Base-by-base conservation (phyloP, 2,113 vertebrate genomes). In the Chaetodon auriga region DNA sequence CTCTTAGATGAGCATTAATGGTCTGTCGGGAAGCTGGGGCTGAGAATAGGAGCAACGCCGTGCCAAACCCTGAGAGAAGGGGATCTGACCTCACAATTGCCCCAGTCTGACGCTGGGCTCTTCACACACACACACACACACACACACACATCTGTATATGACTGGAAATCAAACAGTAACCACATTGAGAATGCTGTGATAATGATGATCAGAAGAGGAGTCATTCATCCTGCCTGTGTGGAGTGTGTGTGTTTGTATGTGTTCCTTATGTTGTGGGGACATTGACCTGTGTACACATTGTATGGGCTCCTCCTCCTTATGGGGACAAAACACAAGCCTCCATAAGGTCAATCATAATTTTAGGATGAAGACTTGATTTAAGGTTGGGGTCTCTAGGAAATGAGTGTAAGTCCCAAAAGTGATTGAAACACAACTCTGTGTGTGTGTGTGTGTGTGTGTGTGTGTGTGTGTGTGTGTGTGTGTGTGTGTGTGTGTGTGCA, bases 41-140 rank as follows among this genome's bases (percentile, higher is more conserved):
- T 89, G 88, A 86, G 88, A 86, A 84, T 60, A 35, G 79, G 83
- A 82, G 89, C 49, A 68, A 74, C 80, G 76, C 70, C 14, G 82
- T 87, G 83, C 76, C 87, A 80, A 75, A 85, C 74, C 66, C 75
- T 11, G 69, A 82, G 51, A 61, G 77, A 75, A 58, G 65, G 49
- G 71, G 38, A 63, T 76, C 51, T 92, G 90, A 90, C 84, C 82
- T 89, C 75, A 87, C 78, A 21, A 41, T n/a, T 60, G 58, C 64
- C 63, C 53, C 66, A 21, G 23, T 78, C 83, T 74, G 80, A 80
- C 46, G 36, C 63, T 60, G 63, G 0, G 12, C 51, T 25, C 21
- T 68, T 5, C 14, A 0, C 46, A 2, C 35, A 4, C 78, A 12
- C 80, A 18, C 38, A 51, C 53, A 38, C 41, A n/a, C 68, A 41